Evolutionary conservation across 1,140 invertebrate genomes (phyloP), one percentile per base, ranked within the genome.

Genomic region (Yoshiicerus persimilis): DNA sequence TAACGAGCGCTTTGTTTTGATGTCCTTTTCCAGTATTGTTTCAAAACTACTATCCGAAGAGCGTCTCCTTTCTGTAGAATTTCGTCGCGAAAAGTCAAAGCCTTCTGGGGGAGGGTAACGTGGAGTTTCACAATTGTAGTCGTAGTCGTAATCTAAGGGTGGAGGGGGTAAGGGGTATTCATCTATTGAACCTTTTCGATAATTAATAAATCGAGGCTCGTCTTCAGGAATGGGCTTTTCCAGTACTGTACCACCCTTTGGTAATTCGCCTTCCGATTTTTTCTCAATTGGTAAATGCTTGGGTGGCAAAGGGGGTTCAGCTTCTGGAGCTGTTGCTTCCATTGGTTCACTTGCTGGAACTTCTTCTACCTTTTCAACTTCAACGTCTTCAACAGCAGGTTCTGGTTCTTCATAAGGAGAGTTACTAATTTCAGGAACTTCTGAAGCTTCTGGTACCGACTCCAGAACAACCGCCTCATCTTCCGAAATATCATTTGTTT

Each of bases 101-200:
- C 87, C 89, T 2, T 87, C 84, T 38, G 90, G 90, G 2, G 87
- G 87, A 11, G 90, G 90, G 64, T 90, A 90, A 13, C 88, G 39
- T 5, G 90, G 90, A 9, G 90, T 90, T 30, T 89, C 88, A 66
- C 88, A 89, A 20, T 89, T 89, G 32, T 89, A 87, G 36, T 90
- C 86, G 23, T 41, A 23, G 16, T 89, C 88, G 16, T 62, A 66
- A 62, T 90, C 88, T 30, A 86, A 25, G 11, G 89, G 87, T 25
- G 89, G 87, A 1, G 90, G 90, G 2, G 90, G 90, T 3, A 89
- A 39, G 0, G 90, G 90, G 8, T 89, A 87, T 20, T 89, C 88
- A 75, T 88, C 87, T 11, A 89, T 89, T 10, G 90, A 90, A 10
- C 84, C 87, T 80, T 88, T 88, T 16, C 75, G 32, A 10, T 80